These are phyloP conservation scores for Drosophila quinaria DNA, from an alignment of 2,888 invertebrate species.

Conservation along the genomic window DNA sequence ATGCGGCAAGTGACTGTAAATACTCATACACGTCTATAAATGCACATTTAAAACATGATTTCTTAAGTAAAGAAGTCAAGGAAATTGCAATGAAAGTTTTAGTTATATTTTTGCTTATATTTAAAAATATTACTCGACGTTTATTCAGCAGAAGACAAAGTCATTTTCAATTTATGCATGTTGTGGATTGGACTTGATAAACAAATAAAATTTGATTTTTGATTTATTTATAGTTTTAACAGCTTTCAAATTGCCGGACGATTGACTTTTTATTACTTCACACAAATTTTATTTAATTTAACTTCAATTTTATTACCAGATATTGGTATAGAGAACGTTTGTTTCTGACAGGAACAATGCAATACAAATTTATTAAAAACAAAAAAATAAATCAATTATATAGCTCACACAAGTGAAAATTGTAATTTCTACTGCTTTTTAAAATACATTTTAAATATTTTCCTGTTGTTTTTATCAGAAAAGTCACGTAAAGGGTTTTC, in stretches of 20 bases:
- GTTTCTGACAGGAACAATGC: not conserved
- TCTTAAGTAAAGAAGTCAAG: not conserved
- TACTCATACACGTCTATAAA: slow-evolving; percentile 6
- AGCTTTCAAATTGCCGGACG: not conserved
- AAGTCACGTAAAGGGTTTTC: not conserved
- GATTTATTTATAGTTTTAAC: slow-evolving; percentile 10
- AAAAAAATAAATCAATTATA: slow-evolving; percentile 15
- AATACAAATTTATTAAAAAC: slow-evolving; percentile 4
- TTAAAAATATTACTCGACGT: not conserved
- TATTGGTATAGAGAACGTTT: not conserved
- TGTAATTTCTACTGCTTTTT: not conserved
- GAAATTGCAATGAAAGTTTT: slow-evolving; percentile 2
- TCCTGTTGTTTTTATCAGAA: not conserved
- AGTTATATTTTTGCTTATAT: not conserved
- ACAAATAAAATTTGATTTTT: slow-evolving; percentile 26
- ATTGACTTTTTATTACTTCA: slow-evolving; percentile 19
- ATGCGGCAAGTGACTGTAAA: slow-evolving; percentile 8
- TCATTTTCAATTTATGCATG: slow-evolving; percentile 2
- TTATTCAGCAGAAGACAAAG: not conserved
- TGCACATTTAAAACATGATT: slow-evolving; percentile 1
- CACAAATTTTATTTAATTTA: slow-evolving; percentile 3
- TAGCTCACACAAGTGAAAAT: slow-evolving; percentile 15
- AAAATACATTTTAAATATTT: no score
- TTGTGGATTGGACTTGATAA: slow-evolving; percentile 6
- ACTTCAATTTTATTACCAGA: slow-evolving; percentile 14